Evolutionary conservation across 37 sponge, comb jelly and placozoan species (phyloP).

Genomic region (Crambe crambe): DNA sequence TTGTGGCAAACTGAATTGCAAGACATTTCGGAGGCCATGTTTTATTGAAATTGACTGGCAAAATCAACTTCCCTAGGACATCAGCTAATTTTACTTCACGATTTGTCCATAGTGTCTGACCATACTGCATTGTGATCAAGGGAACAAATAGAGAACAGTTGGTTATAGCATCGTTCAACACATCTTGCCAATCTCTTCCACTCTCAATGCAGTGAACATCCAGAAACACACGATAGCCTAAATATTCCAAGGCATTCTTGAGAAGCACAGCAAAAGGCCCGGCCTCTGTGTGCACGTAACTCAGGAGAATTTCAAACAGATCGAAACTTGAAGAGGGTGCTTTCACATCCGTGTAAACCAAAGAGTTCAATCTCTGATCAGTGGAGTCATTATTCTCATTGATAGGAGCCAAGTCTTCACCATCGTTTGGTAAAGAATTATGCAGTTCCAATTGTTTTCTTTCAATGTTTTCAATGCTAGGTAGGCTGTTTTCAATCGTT

Average conservation of each 20-base stretch:
- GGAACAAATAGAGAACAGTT: slow-evolving; percentile 77
- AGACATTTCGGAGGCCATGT: slow-evolving; percentile 83
- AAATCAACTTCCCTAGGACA: slow-evolving; percentile 67
- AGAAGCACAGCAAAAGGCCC: slow-evolving; percentile 38
- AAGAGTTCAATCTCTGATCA: neutral
- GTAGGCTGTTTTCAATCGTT: neutral
- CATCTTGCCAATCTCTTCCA: slow-evolving; percentile 86
- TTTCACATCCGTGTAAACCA: neutral
- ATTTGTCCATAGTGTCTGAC: slow-evolving; percentile 87
- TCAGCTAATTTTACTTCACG: slow-evolving; percentile 89
- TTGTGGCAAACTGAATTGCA: slow-evolving; percentile 94
- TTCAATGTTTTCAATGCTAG: neutral
- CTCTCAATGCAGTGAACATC: slow-evolving; percentile 67
- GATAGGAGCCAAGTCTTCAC: neutral
- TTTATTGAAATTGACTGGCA: slow-evolving; percentile 76
- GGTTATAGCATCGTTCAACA: slow-evolving; percentile 68
- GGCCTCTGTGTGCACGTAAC: slow-evolving; percentile 83
- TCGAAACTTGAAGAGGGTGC: neutral
- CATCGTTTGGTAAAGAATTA: neutral
- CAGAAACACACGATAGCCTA: slow-evolving; percentile 70
- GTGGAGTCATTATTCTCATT: neutral
- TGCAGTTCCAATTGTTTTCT: no score
- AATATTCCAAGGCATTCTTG: slow-evolving; percentile 40
- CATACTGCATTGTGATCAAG: slow-evolving; percentile 75
- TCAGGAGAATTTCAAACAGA: slow-evolving; percentile 64